Evolutionary conservation across 1,140 invertebrate species (phyloP), one percentile per base, ranked within the genome.

Genomic region (Bombus impatiens): DNA sequence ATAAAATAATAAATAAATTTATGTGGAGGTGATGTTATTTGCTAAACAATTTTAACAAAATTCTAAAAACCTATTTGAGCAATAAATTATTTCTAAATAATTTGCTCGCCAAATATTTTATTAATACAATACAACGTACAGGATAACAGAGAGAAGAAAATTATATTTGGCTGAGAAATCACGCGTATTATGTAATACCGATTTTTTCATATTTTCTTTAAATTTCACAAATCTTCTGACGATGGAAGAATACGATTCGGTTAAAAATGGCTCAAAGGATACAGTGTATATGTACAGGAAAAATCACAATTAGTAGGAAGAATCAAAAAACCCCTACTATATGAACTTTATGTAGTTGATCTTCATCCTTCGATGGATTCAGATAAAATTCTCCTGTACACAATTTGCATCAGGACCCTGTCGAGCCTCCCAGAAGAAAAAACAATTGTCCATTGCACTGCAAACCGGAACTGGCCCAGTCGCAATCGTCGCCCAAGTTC

Each of bases 361-460:
- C 12, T 62, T 62, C 4, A 62, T 62, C 28, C 28, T 62, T n/a
- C 59, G 59, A 62, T 28, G 12, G 28, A 28, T 28, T 59, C 57
- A 28, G 57, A 59, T 59, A 59, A 59, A 10, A 59, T 12, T 62
- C 12, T 62, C 28, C 68, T 37, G 35, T 70, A 70, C 70, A 35
- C 40, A 42, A 72, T 75, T 62, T 28, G n/a, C 53, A 68, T 74
- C 82, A 92, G 89, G 93, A 94, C 40, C 80, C 87, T 15, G 79
- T 90, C 59, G 93, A 94, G 57, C 86, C 90, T 2, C 62, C 89
- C 35, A 89, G 86, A 78, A 91, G 92, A 84, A 91, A 84, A 84
- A 93, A 93, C 76, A 91, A 90, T 82, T 94, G 92, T 76, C 92
- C 93, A 6, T 62, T 94, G 59, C 93, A 94, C 78, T 93, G 92